Base-by-base conservation (phyloP, 2,797 vertebrate genomes). In the Xenentodon cancila region DNA sequence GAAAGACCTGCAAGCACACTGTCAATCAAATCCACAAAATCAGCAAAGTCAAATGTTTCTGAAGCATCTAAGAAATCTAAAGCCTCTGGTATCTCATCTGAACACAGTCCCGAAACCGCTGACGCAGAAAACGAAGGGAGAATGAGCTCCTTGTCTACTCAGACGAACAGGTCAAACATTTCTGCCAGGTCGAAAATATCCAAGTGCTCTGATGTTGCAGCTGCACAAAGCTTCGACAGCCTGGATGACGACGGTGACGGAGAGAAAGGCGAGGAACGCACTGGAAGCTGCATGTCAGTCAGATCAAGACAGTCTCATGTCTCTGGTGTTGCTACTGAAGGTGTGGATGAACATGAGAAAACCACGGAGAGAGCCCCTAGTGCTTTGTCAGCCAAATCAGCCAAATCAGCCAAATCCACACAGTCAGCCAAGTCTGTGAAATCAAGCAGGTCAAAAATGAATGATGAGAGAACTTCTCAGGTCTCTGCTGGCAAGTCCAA, bases 61-160 rank as follows among this genome's bases (percentile, higher is more conserved):
- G 30, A 18, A 53, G 74, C 15, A 75, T 84, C 84, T 18, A 73
- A 60, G 22, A 87, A 81, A 85, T 86, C 85, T 3, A 80, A 79
- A 22, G 7, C n/a, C 43, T 83, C 70, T 49, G 34, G 47, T 9
- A 17, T 58, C 3, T 45, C 17, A 13, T 61, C 68, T 53, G 64
- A 64, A 48, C 40, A 81, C 18, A 52, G 51, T 32, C 12, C 20
- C 19, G 62, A 80, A 48, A 59, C 49, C 0, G 37, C 40, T n/a
- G 69, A 75, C 42, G 53, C 46, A 55, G 77, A 74, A 1, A 71
- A 40, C 3, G 62, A 82, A 57, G 69, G 53, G 5, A 77, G 77
- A 69, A 45, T 4, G 25, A 78, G 68, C 25, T 63, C 67, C 16
- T 42, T 68, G 40, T 84, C 86, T 44, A 64, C 54, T 49, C 71